phyloP scores from a whole-genome alignment of 2,888 invertebrate species.

The Philhelius pedissequus region DNA sequence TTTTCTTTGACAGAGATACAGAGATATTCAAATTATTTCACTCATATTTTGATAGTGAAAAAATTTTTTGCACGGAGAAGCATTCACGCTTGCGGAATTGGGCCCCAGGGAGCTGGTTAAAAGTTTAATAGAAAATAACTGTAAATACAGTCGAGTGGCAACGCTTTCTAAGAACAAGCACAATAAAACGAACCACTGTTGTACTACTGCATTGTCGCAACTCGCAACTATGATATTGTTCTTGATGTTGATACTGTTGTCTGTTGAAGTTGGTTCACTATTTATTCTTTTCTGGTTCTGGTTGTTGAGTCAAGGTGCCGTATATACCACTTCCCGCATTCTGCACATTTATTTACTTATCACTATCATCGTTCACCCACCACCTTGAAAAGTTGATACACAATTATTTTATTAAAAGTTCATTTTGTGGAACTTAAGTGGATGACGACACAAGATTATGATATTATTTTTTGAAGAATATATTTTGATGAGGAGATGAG shows the following conservation, averaged over 20 bases:
- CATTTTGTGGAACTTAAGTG: neutral
- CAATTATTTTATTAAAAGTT: neutral
- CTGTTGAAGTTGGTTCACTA: neutral
- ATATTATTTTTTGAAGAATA: too few relatives aligned
- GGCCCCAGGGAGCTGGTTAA: too few relatives aligned
- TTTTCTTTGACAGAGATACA: too few relatives aligned
- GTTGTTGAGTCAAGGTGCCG: neutral
- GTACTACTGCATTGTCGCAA: neutral
- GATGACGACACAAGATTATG: neutral
- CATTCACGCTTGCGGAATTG: too few relatives aligned
- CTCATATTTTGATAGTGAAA: too few relatives aligned
- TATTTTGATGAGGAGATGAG: neutral
- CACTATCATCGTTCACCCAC: neutral
- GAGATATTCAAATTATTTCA: too few relatives aligned
- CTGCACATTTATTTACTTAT: neutral
- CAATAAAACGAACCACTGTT: neutral
- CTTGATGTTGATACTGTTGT: neutral
- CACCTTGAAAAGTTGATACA: neutral
- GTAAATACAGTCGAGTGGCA: neutral
- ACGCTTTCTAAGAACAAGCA: neutral
- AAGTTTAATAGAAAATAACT: too few relatives aligned
- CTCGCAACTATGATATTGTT: neutral
- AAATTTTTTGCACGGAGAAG: too few relatives aligned
- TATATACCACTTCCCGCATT: neutral
- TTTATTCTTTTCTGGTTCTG: neutral